Evolutionary conservation across 2,113 vertebrate genomes (phyloP).

Genomic region (Saguinus midas): DNA sequence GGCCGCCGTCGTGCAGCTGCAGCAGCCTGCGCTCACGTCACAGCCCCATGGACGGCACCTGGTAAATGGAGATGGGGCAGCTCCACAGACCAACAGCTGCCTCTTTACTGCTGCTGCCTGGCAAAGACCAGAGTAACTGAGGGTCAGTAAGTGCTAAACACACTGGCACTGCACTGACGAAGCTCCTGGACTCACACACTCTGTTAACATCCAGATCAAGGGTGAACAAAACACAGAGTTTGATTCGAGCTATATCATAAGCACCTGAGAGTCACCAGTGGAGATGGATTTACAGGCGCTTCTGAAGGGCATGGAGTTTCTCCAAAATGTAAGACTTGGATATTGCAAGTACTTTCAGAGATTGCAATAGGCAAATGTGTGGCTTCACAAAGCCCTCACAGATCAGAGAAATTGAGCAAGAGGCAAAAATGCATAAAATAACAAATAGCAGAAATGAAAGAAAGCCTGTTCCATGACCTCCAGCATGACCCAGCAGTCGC

Average conservation of each 20-base stretch:
- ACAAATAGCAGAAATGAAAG: not conserved
- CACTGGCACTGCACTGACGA: not conserved
- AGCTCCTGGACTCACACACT: not conserved
- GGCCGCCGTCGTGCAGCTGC: not conserved
- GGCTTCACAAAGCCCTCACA: not conserved
- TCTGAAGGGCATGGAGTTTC: not conserved
- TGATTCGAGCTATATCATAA: not conserved
- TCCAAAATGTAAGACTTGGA: not conserved
- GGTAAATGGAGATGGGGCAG: fast-evolving
- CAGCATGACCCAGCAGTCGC: not conserved
- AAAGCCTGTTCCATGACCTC: not conserved
- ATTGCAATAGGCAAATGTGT: not conserved
- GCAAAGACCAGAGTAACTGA: fast-evolving
- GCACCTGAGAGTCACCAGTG: not conserved
- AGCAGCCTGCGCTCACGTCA: no score
- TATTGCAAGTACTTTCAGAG: not conserved
- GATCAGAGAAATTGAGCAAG: not conserved
- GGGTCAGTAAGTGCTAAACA: fast-evolving
- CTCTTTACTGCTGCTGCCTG: not conserved
- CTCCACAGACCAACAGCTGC: not conserved
- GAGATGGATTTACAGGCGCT: not conserved
- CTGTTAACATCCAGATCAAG: not conserved
- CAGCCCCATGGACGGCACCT: fast-evolving
- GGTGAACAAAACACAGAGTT: fast-evolving
- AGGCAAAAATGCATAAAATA: not conserved